Base-by-base conservation (phyloP, 2,113 vertebrate genomes). In the Pomatostomus ruficeps region DNA sequence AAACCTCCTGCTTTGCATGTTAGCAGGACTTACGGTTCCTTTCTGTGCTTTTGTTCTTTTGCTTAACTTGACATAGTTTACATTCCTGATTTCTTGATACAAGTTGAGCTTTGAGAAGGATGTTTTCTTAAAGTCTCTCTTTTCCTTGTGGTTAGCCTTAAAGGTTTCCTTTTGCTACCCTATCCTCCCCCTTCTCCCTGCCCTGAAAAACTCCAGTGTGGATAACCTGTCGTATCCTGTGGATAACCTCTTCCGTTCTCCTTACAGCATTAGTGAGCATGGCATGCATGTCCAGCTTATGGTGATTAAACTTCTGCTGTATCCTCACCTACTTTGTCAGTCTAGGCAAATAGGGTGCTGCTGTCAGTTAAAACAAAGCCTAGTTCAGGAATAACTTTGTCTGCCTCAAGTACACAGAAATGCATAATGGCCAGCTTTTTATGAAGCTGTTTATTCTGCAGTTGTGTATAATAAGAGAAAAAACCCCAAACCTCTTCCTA, bases 271-370 rank as follows among this genome's bases (percentile, higher is more conserved):
- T n/a, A 91, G 40, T 45, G 38, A 79, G 49, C 68, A 62, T 42
- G 25, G 46, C 14, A 18, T 26, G 8, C 33, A 22, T 59, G 25
- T 80, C 28, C 45, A 4, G 10, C 36, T 82, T 36, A 22, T 1
- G 49, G 38, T 31, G 14, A 28, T 66, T 31, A 70, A 93, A 79
- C 29, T 35, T 59, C 12, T 67, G 36, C 49, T 71, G 2, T 85
- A 18, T 24, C 21, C 36, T 79, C 20, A 46, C 40, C 12, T 70
- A 3, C 26, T 51, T 11, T 35, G 31, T 46, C 43, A 80, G 54
- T 57, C 51, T 46, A 6, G n/a, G 49, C 17, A 90, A 52, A 55
- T 67, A 7, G 0, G 3, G 33, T 61, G 24, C 52, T 0, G 3
- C 14, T 20, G 5, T 52, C 51, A 49, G 24, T 54, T 89, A 58